Evolutionary conservation across 30 jellyfish, hydroid and myxozoan genomes (phyloP).

Genomic region (Chironex yamaguchii): DNA sequence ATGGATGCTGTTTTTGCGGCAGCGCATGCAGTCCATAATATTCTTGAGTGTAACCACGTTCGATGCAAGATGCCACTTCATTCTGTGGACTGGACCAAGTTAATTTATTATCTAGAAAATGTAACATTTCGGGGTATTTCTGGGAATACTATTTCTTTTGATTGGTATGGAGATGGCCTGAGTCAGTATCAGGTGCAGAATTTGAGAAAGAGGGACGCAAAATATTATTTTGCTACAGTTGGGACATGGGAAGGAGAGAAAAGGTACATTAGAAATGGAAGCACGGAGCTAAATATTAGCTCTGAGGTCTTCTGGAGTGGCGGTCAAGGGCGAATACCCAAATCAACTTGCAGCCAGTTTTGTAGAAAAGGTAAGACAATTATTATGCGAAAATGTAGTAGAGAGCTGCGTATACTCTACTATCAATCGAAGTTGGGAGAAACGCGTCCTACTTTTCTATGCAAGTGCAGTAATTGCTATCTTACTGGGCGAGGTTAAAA

Average conservation of each 20-base stretch:
- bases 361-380: conserved; percentile 71
- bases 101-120: conserved; percentile 15
- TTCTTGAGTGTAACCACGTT: conserved; percentile 41
- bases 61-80: conserved; percentile 7
- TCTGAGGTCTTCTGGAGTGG: conserved; percentile 37
- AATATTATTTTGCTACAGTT: conserved; percentile 17
- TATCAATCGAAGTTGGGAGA: no score
- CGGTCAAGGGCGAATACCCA: not conserved
- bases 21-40: conserved; percentile 80
- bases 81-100: not conserved
- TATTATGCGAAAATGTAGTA: no score
- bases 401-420: no score
- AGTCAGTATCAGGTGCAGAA: conserved; percentile 61
- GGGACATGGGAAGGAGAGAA: conserved; percentile 55
- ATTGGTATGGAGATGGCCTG: conserved; percentile 54
- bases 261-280: not conserved
- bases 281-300: not conserved
- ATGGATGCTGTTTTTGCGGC: conserved; percentile 90
- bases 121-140: conserved; percentile 46
- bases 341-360: conserved; percentile 59
- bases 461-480: no score
- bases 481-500: no score
- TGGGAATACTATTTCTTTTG: conserved; percentile 48
- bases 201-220: conserved; percentile 1
- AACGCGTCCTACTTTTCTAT: no score